Conservation (phyloP, 2,113 vertebrate genomes). For the Panthera tigris region DNA sequence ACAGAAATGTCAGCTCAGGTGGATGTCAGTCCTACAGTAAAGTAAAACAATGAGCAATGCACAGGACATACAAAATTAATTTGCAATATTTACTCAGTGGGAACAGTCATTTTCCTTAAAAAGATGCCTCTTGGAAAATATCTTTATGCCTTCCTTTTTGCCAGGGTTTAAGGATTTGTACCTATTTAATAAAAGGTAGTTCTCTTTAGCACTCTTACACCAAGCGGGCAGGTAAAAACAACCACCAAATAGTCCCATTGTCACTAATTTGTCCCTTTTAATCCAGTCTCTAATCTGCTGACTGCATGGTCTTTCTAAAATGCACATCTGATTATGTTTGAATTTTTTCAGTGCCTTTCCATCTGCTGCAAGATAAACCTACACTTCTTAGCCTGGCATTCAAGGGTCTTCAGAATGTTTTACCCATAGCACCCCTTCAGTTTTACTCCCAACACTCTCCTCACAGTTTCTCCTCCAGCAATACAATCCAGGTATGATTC, state of each 20-base stretch:
- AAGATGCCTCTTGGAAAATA: conserved; percentile 26
- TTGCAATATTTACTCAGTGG: not conserved
- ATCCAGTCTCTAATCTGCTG: not conserved
- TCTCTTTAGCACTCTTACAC: not conserved
- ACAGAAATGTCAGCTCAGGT: not conserved
- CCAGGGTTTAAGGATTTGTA: not conserved
- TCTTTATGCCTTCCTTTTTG: not conserved
- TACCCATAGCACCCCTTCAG: not conserved
- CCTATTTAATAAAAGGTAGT: not conserved
- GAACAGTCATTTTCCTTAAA: conserved; percentile 12
- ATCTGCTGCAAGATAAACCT: not conserved
- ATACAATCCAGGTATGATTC: not conserved
- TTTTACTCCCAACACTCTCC: not conserved
- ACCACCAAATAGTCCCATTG: not conserved
- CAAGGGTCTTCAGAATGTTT: not conserved
- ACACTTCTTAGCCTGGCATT: not conserved
- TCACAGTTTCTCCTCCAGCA: not conserved
- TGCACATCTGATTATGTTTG: not conserved
- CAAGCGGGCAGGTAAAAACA: not conserved
- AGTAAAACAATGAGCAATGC: not conserved
- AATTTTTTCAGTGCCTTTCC: not conserved
- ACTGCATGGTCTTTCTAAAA: conserved; percentile 23
- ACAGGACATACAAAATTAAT: not conserved
- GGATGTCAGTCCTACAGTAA: not conserved
- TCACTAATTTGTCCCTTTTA: not conserved